These are phyloP conservation scores for Prinia subflava DNA, from an alignment of 2,113 vertebrate genomes.

Conservation along the genomic window DNA sequence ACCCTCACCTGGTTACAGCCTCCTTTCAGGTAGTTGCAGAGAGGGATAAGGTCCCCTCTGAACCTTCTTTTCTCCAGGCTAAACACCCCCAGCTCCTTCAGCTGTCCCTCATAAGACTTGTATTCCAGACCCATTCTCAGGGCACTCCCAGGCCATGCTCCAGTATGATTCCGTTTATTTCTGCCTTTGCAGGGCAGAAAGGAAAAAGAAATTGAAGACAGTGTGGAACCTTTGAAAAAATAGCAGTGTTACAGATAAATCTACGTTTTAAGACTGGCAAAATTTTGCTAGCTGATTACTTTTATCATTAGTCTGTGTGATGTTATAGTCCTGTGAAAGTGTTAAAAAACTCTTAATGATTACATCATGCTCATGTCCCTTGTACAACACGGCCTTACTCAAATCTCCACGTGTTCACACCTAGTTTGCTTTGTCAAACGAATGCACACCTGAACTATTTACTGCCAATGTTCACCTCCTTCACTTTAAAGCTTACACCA, in stretches of 20 bases:
- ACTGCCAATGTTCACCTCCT: background rate
- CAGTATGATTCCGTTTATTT: accelerated
- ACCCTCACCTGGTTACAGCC: accelerated
- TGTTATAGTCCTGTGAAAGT: background rate
- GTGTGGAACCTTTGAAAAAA: background rate
- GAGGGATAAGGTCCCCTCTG: too few species aligned
- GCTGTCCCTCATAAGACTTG: background rate
- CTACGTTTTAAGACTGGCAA: background rate
- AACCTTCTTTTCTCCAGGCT: background rate
- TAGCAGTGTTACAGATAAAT: background rate
- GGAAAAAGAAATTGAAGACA: background rate
- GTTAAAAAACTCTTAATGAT: background rate
- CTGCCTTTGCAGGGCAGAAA: background rate
- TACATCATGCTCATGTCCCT: background rate
- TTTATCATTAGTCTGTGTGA: background rate
- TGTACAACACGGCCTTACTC: background rate
- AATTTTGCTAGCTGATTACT: background rate
- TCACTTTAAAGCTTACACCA: background rate
- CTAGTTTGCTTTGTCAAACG: background rate
- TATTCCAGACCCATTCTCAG: background rate
- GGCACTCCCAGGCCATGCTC: background rate
- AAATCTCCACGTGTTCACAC: background rate
- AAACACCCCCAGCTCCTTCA: background rate
- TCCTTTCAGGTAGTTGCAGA: background rate
- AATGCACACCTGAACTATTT: background rate